phyloP scores from a whole-genome alignment of 2,797 vertebrate species.

The Tauraco hartlaubi region DNA sequence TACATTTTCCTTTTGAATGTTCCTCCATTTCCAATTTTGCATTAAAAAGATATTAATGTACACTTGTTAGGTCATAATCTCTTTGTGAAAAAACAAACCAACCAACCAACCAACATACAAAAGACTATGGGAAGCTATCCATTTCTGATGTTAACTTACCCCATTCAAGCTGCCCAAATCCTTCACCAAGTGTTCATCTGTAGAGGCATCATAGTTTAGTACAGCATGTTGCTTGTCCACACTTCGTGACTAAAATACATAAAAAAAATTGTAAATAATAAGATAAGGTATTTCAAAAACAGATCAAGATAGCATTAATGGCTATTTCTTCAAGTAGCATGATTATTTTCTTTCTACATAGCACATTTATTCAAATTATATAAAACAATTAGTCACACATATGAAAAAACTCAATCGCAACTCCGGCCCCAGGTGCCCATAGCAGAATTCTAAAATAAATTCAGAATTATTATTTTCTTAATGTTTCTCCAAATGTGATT shows the following conservation, averaged over 20 bases:
- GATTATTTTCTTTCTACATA: background rate
- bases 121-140: background rate
- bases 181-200: slow-evolving; percentile 96
- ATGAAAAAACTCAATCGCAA: background rate
- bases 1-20: background rate
- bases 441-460: background rate
- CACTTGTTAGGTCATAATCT: background rate
- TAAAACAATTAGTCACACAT: background rate
- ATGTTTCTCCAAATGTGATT: background rate
- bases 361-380: background rate
- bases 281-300: background rate
- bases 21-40: background rate
- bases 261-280: background rate
- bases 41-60: background rate
- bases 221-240: slow-evolving; percentile 99
- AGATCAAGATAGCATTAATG: background rate
- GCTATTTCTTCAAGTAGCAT: background rate
- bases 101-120: background rate
- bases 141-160: slow-evolving; percentile 82
- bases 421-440: rapidly evolving
- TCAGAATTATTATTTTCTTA: background rate
- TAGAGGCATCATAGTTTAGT: slow-evolving; percentile 93
- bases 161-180: slow-evolving; percentile 98
- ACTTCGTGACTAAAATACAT: slow-evolving; percentile 90
- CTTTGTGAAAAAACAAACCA: rapidly evolving